Conservation (phyloP, 2,113 vertebrate genomes). For the Scophthalmus maximus region DNA sequence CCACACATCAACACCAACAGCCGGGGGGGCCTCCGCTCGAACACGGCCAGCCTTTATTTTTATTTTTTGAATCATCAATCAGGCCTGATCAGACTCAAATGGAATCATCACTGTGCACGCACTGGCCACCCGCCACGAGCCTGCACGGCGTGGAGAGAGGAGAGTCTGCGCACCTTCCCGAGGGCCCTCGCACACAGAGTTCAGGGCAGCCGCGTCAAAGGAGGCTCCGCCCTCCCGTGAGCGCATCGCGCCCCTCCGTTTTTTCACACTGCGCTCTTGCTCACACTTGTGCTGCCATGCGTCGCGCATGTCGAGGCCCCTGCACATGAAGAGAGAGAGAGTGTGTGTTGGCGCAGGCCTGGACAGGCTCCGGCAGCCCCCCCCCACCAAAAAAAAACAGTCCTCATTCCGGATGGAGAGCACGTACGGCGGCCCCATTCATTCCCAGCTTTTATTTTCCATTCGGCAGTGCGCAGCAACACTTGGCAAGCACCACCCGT, state of each 20-base stretch:
- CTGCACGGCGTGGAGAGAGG: slow-evolving; percentile 40
- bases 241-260: slow-evolving; percentile 7
- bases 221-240: neutral
- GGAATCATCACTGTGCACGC: slow-evolving; percentile 1
- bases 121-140: neutral
- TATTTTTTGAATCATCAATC: slow-evolving; percentile 55
- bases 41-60: slow-evolving; percentile 2
- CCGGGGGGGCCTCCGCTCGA: slow-evolving; percentile 31
- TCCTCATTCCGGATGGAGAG: slow-evolving; percentile 59
- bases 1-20: slow-evolving; percentile 47
- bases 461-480: slow-evolving; percentile 45
- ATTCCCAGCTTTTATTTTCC: slow-evolving; percentile 47
- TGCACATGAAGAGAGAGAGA: slow-evolving; percentile 39
- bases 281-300: slow-evolving; percentile 43
- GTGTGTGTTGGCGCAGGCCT: slow-evolving; percentile 45
- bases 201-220: slow-evolving; percentile 66
- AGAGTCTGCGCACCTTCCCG: slow-evolving; percentile 58
- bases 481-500: slow-evolving; percentile 44
- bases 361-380: slow-evolving; percentile 55
- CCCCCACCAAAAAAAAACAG: no score
- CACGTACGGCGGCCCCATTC: slow-evolving; percentile 38
- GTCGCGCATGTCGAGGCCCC: slow-evolving; percentile 42
- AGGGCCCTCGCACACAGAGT: slow-evolving; percentile 69
- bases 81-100: slow-evolving; percentile 54
- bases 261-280: slow-evolving; percentile 35